These are phyloP conservation scores for Salvelinus alpinus DNA, from an alignment of 2,113 vertebrate genomes.

Conservation along the genomic window DNA sequence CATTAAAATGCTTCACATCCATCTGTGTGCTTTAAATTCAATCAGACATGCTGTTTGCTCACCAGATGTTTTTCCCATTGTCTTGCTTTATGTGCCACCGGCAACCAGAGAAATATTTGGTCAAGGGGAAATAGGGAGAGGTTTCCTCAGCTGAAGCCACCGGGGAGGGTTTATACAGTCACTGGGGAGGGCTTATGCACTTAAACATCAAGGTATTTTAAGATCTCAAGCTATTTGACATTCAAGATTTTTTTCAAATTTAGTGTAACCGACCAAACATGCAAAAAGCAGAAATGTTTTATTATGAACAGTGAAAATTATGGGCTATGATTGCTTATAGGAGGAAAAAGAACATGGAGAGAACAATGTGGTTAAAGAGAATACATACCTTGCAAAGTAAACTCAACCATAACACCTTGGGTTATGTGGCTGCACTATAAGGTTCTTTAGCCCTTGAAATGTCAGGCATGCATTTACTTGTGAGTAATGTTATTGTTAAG, in stretches of 20 bases:
- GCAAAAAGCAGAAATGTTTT: too few species aligned
- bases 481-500: too few species aligned
- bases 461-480: too few species aligned
- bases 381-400: too few species aligned
- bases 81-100: background rate
- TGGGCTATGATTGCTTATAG: too few species aligned
- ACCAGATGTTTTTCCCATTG: conserved; percentile 7
- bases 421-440: too few species aligned
- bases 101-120: conserved; percentile 53
- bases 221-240: background rate
- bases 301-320: too few species aligned
- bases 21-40: background rate
- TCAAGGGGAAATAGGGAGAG: conserved; percentile 11
- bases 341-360: too few species aligned
- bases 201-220: background rate
- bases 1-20: background rate
- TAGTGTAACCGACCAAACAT: background rate
- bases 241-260: background rate
- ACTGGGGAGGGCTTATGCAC: background rate
- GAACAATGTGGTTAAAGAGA: too few species aligned
- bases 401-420: too few species aligned
- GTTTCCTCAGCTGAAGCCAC: background rate
- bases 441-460: too few species aligned
- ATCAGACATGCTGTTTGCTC: background rate
- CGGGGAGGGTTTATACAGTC: background rate